A percentile compares a stretch with the other conserved stretches of the same genome.
Conservation (phyloP, 2,797 vertebrate genomes). For the Iguana delicatissima region DNA sequence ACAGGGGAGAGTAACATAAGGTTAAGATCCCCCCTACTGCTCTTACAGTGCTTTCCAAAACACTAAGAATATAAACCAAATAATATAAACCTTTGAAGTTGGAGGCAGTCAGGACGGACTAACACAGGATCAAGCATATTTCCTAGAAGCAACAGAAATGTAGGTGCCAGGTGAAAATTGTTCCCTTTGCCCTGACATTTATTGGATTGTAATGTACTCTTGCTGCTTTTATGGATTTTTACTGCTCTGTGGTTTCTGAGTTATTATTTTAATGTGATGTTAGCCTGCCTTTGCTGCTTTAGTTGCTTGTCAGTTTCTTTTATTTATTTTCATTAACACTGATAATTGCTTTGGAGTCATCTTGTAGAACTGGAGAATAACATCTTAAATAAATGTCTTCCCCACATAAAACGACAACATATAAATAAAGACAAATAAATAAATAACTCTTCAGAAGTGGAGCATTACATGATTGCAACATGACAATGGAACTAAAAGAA, state of each 20-base stretch:
- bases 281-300: background rate
- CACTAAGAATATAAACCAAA: background rate
- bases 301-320: background rate
- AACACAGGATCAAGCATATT: background rate
- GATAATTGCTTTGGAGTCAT: background rate
- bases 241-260: background rate
- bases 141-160: background rate
- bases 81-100: background rate
- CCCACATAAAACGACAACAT: background rate
- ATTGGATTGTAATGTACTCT: slow-evolving; percentile 10
- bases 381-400: background rate
- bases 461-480: background rate
- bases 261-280: slow-evolving; percentile 14
- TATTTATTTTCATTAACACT: background rate
- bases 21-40: background rate
- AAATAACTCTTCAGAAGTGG: background rate
- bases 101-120: background rate
- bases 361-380: background rate
- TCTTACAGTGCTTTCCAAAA: slow-evolving; percentile 7
- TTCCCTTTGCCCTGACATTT: slow-evolving; percentile 14
- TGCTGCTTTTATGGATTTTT: slow-evolving; percentile 1
- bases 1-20: background rate
- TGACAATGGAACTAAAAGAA: background rate
- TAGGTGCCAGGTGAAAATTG: background rate
- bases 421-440: background rate